Base-by-base conservation (phyloP, 2,113 vertebrate species). In the Pristiophorus japonicus region DNA sequence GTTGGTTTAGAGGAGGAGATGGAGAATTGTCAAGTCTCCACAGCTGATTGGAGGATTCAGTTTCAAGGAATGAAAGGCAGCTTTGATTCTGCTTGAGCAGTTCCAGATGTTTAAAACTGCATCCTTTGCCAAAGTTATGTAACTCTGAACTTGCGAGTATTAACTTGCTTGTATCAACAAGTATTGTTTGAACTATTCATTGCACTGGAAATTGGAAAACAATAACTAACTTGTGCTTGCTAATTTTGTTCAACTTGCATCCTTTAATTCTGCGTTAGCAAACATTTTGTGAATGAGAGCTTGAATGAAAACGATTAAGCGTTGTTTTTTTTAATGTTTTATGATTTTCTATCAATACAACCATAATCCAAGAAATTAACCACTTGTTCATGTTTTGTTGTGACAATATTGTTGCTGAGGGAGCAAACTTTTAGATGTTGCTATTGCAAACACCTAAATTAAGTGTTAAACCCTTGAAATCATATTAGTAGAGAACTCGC, bases 81-180 rank as follows among this genome's bases (percentile, higher is more conserved):
- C 24, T 94, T 94, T 67, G 65, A 67, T 47, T 45, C 65, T 47
- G 38, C 2, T 12, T 94, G 63, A 47, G 92, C 14, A 34, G 22
- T 67, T 70, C 92, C 63, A 94, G 92, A 94, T 94, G 65, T 70
- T 67, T 94, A 47, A 47, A 70, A 70, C 65, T 47, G 20, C 5
- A 3, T 14, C 59, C 24, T 47, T 24, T 45, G 62, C 62, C 91
- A 66, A 70, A 30, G 20, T 67, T 91, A 47, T 45, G 22, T 70
- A 67, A 67, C 65, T 94, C 92, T 45, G 20, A 47, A 88, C 11
- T 51, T 88, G 85, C 85, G 5, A 51, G 85, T 30, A 7, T 88
- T 30, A 90, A 59, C 87, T 90, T 47, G 10, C 22, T 65, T 94
- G 18, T 66, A 67, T 70, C 42, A 47, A 70, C 65, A 30, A 66